Evolutionary conservation across 2,797 vertebrate genomes (phyloP), one percentile per base, ranked within the genome.

Genomic region (Sebastes itinus): DNA sequence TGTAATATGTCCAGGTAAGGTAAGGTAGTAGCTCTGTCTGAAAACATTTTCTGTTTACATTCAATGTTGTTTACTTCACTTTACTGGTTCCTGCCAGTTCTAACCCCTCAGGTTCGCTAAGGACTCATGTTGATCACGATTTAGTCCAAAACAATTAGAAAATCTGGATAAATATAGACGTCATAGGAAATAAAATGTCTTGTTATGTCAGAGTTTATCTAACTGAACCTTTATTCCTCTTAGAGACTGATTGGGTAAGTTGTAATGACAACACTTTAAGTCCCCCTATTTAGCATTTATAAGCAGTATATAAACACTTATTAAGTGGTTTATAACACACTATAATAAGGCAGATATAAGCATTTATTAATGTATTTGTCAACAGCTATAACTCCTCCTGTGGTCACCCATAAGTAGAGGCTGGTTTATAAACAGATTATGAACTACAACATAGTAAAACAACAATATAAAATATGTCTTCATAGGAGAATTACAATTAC

Each of bases 41-140:
- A 35, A 75, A 82, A 82, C 54, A 81, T 60, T 67, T 80, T 63
- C 60, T 72, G 61, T 86, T 81, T 77, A 78, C 68, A 80, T 79
- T 80, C 49, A 73, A 5, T 6, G 23, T 49, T 84, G 23, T 82
- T 81, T 54, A 72, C 67, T 46, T 72, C 54, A 33, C 18, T 72
- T 20, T 3, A 54, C 73, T 59, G 18, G 58, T 23, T 69, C 25
- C 54, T 2, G 5, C 25, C 54, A 73, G 22, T 54, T 55, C 2
- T 16, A 16, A 74, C 28, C 46, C 55, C 28, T 27, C 4, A 7
- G 33, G 74, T 60, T 25, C 64, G 27, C 4, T 7, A 0, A 68
- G 32, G 70, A 62, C 33, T 25, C 2, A 7, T 3, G 6, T 69
- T 20, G 71, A 33, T 46, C 14, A n/a, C 1, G 8, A 27, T 58